Evolutionary conservation across 2,113 vertebrate species (phyloP).

Genomic region (Cyprichromis sp.): DNA sequence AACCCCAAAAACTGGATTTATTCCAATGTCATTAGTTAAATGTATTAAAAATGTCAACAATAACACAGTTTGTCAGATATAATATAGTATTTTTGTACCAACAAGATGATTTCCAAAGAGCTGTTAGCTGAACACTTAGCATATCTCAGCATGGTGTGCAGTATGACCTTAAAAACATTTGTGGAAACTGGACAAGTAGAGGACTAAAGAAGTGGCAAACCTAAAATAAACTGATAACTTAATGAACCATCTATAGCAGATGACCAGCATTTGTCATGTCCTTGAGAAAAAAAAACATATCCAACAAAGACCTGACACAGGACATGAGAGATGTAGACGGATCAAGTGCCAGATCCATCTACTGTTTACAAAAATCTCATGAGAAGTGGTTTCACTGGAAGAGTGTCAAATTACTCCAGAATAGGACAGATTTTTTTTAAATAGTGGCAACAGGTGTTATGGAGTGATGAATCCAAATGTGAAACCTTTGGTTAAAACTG

Average conservation of each 20-base stretch:
- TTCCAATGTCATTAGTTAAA: not conserved
- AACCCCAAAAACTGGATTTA: rapidly evolving
- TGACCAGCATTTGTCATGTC: not conserved
- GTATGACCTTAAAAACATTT: not conserved
- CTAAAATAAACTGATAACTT: not conserved
- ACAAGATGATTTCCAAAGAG: not conserved
- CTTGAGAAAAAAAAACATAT: not conserved
- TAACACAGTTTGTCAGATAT: not conserved
- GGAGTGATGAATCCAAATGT: not conserved
- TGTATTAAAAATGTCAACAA: not conserved
- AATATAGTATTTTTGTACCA: not conserved
- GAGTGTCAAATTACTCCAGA: not conserved
- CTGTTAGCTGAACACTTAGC: not conserved
- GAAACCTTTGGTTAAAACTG: not conserved
- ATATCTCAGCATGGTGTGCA: not conserved
- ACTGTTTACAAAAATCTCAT: not conserved
- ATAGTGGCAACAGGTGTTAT: not conserved
- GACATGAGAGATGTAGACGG: not conserved
- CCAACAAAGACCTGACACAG: not conserved
- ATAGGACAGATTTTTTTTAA: not conserved
- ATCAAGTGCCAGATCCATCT: not conserved
- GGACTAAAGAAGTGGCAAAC: not conserved
- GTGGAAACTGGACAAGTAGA: not conserved
- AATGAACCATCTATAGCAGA: not conserved
- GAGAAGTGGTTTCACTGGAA: not conserved